A percentile compares a stretch with the other conserved stretches of the same genome.
phyloP scores from a whole-genome alignment of 1,140 invertebrate species.

The Papilio polytes region DNA sequence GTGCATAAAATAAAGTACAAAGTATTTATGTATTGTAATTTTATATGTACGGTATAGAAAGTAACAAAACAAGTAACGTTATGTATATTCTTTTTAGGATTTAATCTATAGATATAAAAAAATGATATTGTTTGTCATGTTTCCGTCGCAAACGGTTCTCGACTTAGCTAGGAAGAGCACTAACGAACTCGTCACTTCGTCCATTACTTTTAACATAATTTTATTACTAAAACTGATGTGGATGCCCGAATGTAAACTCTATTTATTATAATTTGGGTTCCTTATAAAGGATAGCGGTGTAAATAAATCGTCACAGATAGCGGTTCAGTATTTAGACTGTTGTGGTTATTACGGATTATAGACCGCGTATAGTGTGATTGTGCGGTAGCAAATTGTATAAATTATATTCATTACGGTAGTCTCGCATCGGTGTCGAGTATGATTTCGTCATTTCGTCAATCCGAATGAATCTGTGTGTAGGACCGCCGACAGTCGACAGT shows the following conservation, averaged over 20 bases:
- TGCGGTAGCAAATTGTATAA: conserved; percentile 60
- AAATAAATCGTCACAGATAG: conserved; percentile 78
- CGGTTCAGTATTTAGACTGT: conserved; percentile 76
- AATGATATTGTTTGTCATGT: conserved; percentile 78
- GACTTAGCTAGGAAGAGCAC: conserved; percentile 78
- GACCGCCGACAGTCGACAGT: conserved; percentile 21
- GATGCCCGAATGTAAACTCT: conserved; percentile 73
- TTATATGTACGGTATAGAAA: conserved; percentile 79
- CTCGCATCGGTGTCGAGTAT: conserved; percentile 67
- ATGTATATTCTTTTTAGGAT: conserved; percentile 80
- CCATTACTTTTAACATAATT: conserved; percentile 83
- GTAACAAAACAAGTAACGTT: conserved; percentile 75
- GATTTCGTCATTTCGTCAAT: conserved; percentile 58
- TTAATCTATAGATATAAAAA: conserved; percentile 71
- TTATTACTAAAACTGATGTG: conserved; percentile 76
- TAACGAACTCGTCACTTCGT: conserved; percentile 83
- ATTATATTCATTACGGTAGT: conserved; percentile 70
- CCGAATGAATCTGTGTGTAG: conserved; percentile 62
- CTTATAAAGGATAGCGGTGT: conserved; percentile 77
- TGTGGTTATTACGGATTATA: conserved; percentile 69
- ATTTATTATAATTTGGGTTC: conserved; percentile 70
- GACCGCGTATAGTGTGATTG: conserved; percentile 55
- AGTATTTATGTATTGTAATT: conserved; percentile 83
- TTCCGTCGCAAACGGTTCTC: conserved; percentile 81
- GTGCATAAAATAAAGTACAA: conserved; percentile 80